These are phyloP conservation scores for Mesorhabditis spiculigera DNA, from an alignment of 2,888 invertebrate genomes.

Conservation along the genomic window DNA sequence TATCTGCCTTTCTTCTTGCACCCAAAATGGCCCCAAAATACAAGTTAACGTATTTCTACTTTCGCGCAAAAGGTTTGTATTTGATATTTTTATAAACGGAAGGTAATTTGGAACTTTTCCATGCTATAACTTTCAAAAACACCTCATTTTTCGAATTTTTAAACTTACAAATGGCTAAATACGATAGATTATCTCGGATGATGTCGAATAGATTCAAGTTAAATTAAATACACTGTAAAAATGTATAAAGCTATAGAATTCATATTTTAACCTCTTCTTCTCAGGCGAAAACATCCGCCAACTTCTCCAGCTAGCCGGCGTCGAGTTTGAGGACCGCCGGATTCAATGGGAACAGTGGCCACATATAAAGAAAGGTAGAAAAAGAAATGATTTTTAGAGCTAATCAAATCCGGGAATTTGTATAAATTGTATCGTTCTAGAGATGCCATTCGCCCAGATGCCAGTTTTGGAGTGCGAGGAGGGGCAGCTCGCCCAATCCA, in stretches of 20 bases:
- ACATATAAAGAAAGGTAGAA: neutral
- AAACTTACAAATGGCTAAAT: too few species aligned
- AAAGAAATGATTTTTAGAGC: neutral
- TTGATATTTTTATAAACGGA: neutral
- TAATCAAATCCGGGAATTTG: too few species aligned
- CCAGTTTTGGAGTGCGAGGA: neutral
- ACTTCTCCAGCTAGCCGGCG: neutral
- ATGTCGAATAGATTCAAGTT: neutral
- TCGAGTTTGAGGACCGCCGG: neutral
- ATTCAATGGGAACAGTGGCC: neutral
- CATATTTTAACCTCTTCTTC: too few species aligned
- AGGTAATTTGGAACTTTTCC: too few species aligned
- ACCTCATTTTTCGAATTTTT: too few species aligned
- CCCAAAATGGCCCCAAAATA: neutral
- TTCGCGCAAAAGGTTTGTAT: neutral
- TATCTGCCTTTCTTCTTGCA: neutral
- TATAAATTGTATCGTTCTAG: neutral
- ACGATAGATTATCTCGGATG: too few species aligned
- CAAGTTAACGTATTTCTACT: neutral
- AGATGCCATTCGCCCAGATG: neutral
- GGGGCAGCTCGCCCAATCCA: neutral
- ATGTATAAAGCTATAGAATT: too few species aligned
- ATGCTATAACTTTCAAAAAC: too few species aligned
- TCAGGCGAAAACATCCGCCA: constrained; percentile 6
- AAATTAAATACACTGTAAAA: neutral